Conservation (phyloP, 2,888 invertebrate genomes). For the Sericinus montela region DNA sequence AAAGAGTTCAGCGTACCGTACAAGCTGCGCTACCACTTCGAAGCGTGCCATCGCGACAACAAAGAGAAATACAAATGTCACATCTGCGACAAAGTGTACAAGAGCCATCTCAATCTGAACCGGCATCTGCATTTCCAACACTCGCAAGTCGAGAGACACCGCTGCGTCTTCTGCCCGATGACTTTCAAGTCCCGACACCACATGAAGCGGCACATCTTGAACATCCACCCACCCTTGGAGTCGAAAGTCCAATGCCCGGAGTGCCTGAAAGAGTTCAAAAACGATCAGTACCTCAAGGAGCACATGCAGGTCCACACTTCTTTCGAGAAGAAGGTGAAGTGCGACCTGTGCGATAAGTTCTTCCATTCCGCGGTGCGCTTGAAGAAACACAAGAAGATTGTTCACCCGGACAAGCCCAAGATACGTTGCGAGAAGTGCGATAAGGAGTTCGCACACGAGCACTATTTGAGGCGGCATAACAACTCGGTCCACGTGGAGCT, state of each 20-base stretch:
- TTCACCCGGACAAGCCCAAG: constrained; percentile 64
- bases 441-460: constrained; percentile 67
- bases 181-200: constrained; percentile 69
- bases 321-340: constrained; percentile 59
- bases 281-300: constrained; percentile 67
- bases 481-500: constrained; percentile 64
- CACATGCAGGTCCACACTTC: constrained; percentile 71
- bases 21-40: constrained; percentile 62
- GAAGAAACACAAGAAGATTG: constrained; percentile 69
- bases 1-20: constrained; percentile 64
- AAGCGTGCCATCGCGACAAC: constrained; percentile 47
- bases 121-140: constrained; percentile 64
- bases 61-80: constrained; percentile 62
- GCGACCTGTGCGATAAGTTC: constrained; percentile 65
- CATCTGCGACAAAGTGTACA: constrained; percentile 60
- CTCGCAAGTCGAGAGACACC: constrained; percentile 55
- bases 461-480: constrained; percentile 58
- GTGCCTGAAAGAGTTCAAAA: constrained; percentile 68
- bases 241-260: constrained; percentile 68
- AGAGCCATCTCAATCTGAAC: constrained; percentile 57
- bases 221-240: constrained; percentile 68
- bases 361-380: constrained; percentile 64
- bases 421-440: constrained; percentile 63
- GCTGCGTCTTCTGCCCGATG: constrained; percentile 67
- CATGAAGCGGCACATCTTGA: constrained; percentile 67